These are phyloP conservation scores for Aulostomus chinensis DNA, from an alignment of 2,797 vertebrate genomes.

Conservation along the genomic window DNA sequence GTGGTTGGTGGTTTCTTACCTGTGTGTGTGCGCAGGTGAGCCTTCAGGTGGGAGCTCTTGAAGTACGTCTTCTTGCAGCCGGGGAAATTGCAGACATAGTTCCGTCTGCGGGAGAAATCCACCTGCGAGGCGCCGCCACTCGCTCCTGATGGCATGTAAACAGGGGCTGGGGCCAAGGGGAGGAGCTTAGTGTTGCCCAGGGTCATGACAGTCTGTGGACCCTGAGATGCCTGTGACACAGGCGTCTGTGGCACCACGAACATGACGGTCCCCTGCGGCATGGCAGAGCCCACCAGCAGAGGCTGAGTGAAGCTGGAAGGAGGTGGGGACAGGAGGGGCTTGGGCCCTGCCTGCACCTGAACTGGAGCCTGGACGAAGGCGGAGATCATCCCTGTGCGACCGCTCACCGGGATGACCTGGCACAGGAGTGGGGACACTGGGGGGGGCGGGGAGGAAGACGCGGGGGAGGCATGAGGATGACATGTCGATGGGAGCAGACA, in stretches of 20 bases:
- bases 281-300: slow-evolving; percentile 83
- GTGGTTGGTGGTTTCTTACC: slow-evolving; percentile 67
- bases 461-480: slow-evolving; percentile 29
- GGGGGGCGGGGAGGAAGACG: slow-evolving; percentile 39
- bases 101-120: slow-evolving; percentile 92
- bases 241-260: slow-evolving; percentile 88
- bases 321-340: slow-evolving; percentile 83
- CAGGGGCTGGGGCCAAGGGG: slow-evolving; percentile 91
- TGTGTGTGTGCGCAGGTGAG: slow-evolving; percentile 96
- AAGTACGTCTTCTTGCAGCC: slow-evolving; percentile 98
- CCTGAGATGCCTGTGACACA: slow-evolving; percentile 67
- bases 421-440: slow-evolving; percentile 84
- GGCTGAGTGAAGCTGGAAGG: slow-evolving; percentile 75
- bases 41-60: slow-evolving; percentile 98
- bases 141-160: slow-evolving; percentile 83
- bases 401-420: slow-evolving; percentile 89
- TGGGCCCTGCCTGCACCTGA: slow-evolving; percentile 73
- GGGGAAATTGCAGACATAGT: slow-evolving; percentile 90
- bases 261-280: slow-evolving; percentile 92
- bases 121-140: slow-evolving; percentile 71
- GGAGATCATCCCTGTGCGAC: slow-evolving; percentile 83
- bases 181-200: slow-evolving; percentile 90
- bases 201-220: slow-evolving; percentile 80
- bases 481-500: slow-evolving; percentile 29
- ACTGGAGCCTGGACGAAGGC: slow-evolving; percentile 86